These are phyloP conservation scores for Clytia hemisphaerica DNA, from an alignment of 30 jellyfish, hydroid and myxozoan species.

Conservation along the genomic window DNA sequence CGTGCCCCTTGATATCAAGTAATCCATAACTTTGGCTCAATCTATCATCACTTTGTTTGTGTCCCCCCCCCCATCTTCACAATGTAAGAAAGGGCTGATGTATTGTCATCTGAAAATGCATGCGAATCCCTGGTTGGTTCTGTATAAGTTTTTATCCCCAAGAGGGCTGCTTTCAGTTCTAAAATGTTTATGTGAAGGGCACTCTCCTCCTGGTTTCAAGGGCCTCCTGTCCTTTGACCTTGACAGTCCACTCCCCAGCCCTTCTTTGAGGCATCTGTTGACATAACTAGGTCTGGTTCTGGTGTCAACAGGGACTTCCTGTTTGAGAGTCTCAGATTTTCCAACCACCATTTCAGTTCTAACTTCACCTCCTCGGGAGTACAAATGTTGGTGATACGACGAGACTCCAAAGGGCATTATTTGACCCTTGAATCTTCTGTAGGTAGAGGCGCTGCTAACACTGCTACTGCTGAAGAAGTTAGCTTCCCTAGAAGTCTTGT, in stretches of 20 bases:
- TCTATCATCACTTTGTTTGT: too few species aligned
- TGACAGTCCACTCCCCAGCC: constrained; percentile 44
- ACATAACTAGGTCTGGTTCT: background rate
- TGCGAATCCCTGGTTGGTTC: too few species aligned
- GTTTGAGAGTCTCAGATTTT: constrained; percentile 9
- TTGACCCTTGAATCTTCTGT: background rate
- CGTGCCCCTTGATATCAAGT: too few species aligned
- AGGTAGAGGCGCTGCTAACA: constrained; percentile 12
- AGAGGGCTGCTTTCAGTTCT: constrained; percentile 17
- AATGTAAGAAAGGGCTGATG: constrained; percentile 12
- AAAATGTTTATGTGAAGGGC: constrained; percentile 12
- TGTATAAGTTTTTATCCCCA: constrained; percentile 9
- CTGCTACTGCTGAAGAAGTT: constrained; percentile 33
- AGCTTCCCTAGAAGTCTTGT: constrained; percentile 19
- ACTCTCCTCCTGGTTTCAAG: constrained; percentile 14
- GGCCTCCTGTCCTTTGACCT: constrained; percentile 5
- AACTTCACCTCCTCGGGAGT: too few species aligned
- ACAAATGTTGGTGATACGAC: too few species aligned
- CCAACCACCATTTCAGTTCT: constrained; percentile 21
- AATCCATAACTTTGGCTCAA: too few species aligned
- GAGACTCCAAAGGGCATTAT: too few species aligned
- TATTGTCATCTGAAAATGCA: too few species aligned
- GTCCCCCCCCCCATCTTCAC: constrained; percentile 31
- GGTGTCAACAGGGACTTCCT: constrained; percentile 19
- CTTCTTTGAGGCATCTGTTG: constrained; percentile 39